Conservation (phyloP, 1,140 invertebrate genomes). For the Stegodyphus mimosarum region DNA sequence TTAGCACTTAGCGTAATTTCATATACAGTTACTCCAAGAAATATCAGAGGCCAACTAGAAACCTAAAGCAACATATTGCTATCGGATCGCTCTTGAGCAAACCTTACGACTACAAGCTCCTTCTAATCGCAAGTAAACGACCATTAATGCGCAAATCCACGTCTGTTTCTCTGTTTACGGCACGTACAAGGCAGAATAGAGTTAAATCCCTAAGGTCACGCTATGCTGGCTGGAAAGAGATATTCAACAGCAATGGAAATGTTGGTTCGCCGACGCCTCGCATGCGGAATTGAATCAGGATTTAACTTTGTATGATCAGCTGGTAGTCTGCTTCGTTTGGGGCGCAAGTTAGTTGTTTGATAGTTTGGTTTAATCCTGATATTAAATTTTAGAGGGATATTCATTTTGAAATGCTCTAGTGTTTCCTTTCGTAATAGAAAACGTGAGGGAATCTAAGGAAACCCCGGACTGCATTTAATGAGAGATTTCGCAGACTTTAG, state of each 20-base stretch:
- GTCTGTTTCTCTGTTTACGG: slow-evolving; percentile 20
- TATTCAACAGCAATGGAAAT: not conserved
- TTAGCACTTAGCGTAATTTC: no score
- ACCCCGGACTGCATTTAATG: no score
- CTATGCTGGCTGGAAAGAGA: not conserved
- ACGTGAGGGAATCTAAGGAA: no score
- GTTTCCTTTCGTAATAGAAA: no score
- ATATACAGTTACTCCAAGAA: no score
- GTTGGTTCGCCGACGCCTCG: not conserved
- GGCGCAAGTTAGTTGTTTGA: no score
- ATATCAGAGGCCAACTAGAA: not conserved
- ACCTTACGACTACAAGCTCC: not conserved
- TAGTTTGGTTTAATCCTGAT: no score
- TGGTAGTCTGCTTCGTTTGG: no score
- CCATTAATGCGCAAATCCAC: slow-evolving; percentile 6
- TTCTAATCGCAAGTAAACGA: slow-evolving; percentile 21
- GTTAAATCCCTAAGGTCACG: slow-evolving; percentile 19
- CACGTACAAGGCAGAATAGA: slow-evolving; percentile 10
- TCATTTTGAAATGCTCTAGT: no score
- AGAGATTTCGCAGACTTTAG: no score
- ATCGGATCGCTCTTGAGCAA: not conserved
- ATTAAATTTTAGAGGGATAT: no score
- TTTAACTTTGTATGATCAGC: slow-evolving; percentile 7
- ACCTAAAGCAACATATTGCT: not conserved
- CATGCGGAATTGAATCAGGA: not conserved